Conservation (phyloP, 2,797 vertebrate species). For the Mallotus villosus region DNA sequence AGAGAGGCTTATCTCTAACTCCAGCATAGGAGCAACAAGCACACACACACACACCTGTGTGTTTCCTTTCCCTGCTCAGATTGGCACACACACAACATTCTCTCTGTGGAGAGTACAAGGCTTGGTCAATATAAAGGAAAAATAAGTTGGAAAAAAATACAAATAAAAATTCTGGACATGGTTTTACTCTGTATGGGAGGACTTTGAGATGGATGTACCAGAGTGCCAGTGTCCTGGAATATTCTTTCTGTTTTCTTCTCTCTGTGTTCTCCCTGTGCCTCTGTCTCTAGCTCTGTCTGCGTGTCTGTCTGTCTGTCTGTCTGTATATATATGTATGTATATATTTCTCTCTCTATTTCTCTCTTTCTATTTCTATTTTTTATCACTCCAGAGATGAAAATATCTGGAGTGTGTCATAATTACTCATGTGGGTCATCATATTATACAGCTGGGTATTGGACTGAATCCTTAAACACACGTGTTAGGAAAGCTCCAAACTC, state of each 20-base stretch:
- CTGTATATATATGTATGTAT: background rate
- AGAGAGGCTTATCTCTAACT: conserved; percentile 56
- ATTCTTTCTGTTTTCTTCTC: conserved; percentile 42
- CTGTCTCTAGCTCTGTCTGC: background rate
- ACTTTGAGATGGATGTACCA: conserved; percentile 18
- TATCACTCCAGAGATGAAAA: background rate
- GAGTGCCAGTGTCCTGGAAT: conserved; percentile 41
- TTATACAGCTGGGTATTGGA: conserved; percentile 40
- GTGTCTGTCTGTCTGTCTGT: background rate
- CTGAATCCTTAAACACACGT: conserved; percentile 33
- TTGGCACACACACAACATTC: background rate
- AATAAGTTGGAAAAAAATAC: conserved; percentile 57
- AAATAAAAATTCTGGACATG: conserved; percentile 55
- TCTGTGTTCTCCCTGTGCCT: background rate
- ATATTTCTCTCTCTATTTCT: background rate
- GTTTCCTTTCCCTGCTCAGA: background rate
- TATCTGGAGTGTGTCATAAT: too few species aligned
- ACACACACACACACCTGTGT: conserved; percentile 1
- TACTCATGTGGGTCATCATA: conserved; percentile 37
- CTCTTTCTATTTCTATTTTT: background rate
- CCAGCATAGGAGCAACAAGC: conserved; percentile 39
- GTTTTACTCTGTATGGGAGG: background rate
- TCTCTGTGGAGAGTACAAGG: conserved; percentile 55
- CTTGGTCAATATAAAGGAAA: conserved; percentile 47
- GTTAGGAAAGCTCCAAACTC: conserved; percentile 2